Evolutionary conservation across 2,113 vertebrate species (phyloP).

Genomic region (Paratilapia polleni): DNA sequence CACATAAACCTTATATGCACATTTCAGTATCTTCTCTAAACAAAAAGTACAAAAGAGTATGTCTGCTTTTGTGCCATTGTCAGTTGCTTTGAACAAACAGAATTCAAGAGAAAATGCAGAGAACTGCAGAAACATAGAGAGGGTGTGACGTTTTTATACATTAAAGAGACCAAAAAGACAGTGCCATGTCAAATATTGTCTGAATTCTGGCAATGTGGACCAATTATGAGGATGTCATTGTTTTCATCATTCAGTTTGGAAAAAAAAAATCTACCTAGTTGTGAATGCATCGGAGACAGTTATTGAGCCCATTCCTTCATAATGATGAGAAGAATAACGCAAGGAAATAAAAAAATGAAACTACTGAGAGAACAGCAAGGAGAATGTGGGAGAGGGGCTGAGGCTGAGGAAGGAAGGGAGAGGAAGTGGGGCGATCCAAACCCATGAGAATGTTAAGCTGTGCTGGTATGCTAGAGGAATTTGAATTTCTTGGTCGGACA

Average conservation of each 20-base stretch:
- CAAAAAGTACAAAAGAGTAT: neutral
- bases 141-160: neutral
- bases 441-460: slow-evolving; percentile 75
- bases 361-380: neutral
- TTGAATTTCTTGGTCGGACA: slow-evolving; percentile 47
- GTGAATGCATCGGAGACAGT: neutral
- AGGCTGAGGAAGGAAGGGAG: slow-evolving; percentile 55
- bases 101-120: neutral
- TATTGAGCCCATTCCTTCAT: neutral
- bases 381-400: slow-evolving; percentile 48
- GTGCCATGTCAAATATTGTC: neutral
- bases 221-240: neutral
- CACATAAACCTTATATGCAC: neutral
- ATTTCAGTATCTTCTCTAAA: neutral
- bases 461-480: slow-evolving; percentile 72
- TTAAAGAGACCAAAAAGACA: neutral
- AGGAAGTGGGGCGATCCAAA: slow-evolving; percentile 70
- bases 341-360: neutral
- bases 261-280: neutral
- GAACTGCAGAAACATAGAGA: neutral
- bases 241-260: neutral
- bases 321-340: neutral
- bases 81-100: neutral
- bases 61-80: neutral
- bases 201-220: neutral